Percentiles rank a stretch among this genome's conserved stretches.
Conservation (phyloP, 2,113 vertebrate species). For the Aramus guarauna region DNA sequence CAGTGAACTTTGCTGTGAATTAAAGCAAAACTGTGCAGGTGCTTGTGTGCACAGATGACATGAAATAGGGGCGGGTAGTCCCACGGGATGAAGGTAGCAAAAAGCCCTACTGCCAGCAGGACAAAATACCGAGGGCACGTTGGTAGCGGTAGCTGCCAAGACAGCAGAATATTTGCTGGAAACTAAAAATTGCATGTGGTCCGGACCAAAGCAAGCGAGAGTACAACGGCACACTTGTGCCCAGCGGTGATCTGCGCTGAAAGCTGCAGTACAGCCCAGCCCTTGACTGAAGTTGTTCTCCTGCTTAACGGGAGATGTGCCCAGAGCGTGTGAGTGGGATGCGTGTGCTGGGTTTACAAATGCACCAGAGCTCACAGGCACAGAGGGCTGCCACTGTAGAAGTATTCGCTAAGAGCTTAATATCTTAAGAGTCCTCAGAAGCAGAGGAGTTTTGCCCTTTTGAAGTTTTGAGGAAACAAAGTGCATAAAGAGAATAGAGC, state of each 20-base stretch:
- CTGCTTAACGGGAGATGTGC: neutral
- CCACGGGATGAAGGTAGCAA: neutral
- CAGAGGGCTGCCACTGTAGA: neutral
- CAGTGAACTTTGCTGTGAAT: neutral
- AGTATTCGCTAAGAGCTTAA: neutral
- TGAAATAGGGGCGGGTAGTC: neutral
- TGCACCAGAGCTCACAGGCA: neutral
- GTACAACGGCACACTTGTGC: neutral
- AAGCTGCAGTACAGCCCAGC: neutral
- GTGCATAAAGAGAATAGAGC: neutral
- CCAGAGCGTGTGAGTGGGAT: neutral
- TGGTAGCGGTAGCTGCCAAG: neutral
- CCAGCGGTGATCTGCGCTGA: neutral
- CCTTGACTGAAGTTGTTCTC: neutral
- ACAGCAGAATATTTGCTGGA: neutral
- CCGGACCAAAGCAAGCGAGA: neutral
- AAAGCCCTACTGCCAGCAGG: neutral
- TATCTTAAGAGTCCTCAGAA: neutral
- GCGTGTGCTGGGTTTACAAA: neutral
- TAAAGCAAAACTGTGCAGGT: neutral
- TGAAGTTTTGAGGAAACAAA: neutral
- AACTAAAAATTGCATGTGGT: neutral
- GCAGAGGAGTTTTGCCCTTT: neutral
- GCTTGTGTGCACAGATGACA: neutral
- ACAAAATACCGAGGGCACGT: neutral